These are phyloP conservation scores for Solen grandis DNA, from an alignment of 1,140 invertebrate genomes.

Conservation along the genomic window DNA sequence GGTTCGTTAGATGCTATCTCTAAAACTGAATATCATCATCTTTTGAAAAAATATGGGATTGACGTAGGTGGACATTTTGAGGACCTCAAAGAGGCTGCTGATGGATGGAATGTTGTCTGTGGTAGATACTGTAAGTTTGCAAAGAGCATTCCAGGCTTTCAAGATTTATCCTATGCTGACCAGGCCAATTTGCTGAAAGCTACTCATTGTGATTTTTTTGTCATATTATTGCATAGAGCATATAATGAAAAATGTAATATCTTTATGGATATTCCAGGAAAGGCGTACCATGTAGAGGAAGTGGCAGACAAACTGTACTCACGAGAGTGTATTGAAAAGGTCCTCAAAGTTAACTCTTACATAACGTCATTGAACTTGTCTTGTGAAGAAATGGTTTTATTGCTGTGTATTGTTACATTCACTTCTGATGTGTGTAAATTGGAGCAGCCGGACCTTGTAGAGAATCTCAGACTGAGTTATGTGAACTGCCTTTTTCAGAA, in stretches of 20 bases:
- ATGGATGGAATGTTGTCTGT: constrained; percentile 9
- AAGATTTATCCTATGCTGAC: constrained; percentile 14
- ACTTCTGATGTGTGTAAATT: constrained; percentile 41
- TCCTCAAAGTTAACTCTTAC: neutral
- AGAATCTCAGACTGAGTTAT: too few species aligned
- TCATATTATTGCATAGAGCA: constrained; percentile 6
- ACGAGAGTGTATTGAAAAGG: neutral
- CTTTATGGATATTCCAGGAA: constrained; percentile 25
- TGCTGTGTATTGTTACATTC: constrained; percentile 14
- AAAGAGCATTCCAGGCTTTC: constrained; percentile 28
- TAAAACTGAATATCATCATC: constrained; percentile 21
- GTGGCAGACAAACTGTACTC: constrained; percentile 27
- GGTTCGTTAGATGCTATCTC: constrained; percentile 19
- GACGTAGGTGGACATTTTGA: constrained; percentile 42
- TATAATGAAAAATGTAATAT: constrained; percentile 24
- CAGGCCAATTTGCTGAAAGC: constrained; percentile 28
- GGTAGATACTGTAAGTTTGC: constrained; percentile 28
- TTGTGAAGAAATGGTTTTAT: constrained; percentile 32
- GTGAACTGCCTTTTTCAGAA: too few species aligned
- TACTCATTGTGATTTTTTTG: constrained; percentile 42
- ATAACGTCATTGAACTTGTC: constrained; percentile 25
- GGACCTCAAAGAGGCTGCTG: constrained; percentile 5
- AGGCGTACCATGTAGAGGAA: constrained; percentile 38
- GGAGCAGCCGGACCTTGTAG: constrained; percentile 18
- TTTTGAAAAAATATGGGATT: constrained; percentile 43